A percentile compares a stretch with the other conserved stretches of the same genome.
phyloP scores from a whole-genome alignment of 2,888 invertebrate species.

The Platycheirus albimanus region DNA sequence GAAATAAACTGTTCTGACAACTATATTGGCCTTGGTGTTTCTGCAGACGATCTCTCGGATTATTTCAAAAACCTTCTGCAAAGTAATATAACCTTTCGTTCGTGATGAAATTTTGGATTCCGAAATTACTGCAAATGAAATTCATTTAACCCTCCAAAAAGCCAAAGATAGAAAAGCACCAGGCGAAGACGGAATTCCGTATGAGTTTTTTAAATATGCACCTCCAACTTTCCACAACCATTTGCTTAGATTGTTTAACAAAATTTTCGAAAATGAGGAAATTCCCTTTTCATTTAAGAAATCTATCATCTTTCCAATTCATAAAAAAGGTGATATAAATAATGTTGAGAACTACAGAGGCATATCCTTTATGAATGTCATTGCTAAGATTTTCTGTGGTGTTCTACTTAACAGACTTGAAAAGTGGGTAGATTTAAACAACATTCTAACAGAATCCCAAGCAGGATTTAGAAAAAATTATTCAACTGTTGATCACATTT shows the following conservation, averaged over 20 bases:
- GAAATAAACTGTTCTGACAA: too few species aligned
- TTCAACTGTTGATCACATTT: neutral
- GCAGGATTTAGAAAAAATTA: neutral
- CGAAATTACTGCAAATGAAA: too few species aligned
- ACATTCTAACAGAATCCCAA: neutral
- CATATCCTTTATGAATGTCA: neutral
- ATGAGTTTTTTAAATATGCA: conserved; percentile 43
- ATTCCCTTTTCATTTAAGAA: neutral
- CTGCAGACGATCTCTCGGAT: too few species aligned
- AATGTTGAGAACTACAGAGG: neutral
- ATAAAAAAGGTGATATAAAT: neutral
- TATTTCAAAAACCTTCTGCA: too few species aligned
- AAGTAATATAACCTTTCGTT: too few species aligned
- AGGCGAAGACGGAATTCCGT: too few species aligned
- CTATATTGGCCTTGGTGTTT: too few species aligned
- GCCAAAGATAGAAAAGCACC: too few species aligned
- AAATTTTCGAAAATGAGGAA: neutral
- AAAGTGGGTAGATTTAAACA: neutral
- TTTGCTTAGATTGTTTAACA: neutral
- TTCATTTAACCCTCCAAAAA: too few species aligned
- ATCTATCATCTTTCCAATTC: neutral
- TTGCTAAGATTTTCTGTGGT: too few species aligned
- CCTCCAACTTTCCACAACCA: conserved; percentile 34
- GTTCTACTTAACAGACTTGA: too few species aligned
- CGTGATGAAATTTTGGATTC: too few species aligned